Base-by-base conservation (phyloP, 2,888 invertebrate genomes). In the Thyatira batis region DNA sequence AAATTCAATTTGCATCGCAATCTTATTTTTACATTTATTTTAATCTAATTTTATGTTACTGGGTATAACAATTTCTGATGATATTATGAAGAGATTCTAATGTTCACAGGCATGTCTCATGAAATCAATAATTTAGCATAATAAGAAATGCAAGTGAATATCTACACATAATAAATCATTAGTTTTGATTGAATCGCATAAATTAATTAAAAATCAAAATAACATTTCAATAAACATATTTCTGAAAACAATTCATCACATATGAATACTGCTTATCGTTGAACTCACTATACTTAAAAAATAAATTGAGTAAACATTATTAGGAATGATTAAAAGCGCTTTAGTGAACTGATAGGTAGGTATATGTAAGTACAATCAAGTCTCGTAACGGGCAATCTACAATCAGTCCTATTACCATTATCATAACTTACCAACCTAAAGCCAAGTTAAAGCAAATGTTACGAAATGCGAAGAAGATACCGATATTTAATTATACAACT, bases 191-290 rank as follows among this genome's bases (percentile, higher is more conserved):
- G 45, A 9, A 44, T 51, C 11, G 20, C 33, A 48, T 44, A 43
- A 50, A 54, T 20, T 39, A 55, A 33, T 33, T 52, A 49, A 52
- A 39, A 51, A 55, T 51, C 17, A 9, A 55, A 45, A 52, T 54
- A 46, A 51, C 56, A 51, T 50, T 23, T 45, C 20, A 49, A 33
- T 53, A 54, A 52, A 52, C 49, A 51, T 53, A 45, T 50, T 46
- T 54, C 33, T 27, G 39, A 53, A 52, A 64, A 60, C 55, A 62
- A 62, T 44, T 49, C 39, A 68, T 69, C 69, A 69, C 65, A 73
- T 53, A 59, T 57, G 57, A 73, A 75, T 70, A 75, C 73, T 75
- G 71, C 45, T 60, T 46, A 50, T 49, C 53, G 46, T 45, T 55
- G 49, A 55, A 49, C 53, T 58, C 53, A 55, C 52, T 58, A 45